Evolutionary conservation across 2,113 vertebrate species (phyloP), one percentile per base, ranked within the genome.

Genomic region (Camelus bactrianus): DNA sequence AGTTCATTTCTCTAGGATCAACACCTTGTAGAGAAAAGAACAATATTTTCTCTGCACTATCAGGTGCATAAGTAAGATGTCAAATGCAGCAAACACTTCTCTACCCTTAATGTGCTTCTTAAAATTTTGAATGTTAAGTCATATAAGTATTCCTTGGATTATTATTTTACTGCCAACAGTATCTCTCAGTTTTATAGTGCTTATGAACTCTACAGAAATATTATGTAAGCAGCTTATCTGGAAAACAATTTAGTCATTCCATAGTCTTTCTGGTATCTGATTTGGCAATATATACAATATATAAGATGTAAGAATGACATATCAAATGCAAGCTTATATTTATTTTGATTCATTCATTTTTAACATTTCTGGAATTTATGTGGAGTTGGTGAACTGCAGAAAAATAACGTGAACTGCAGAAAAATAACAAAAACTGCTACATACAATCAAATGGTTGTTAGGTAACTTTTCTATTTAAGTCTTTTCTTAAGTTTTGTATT

Each of bases 1-100:
- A 96, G 76, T 85, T 97, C 90, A 96, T 94, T 96, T 89, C 54
- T 93, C 58, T 46, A 80, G 20, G 35, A 97, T 83, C 80, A 94
- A 92, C 46, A 96, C n/a, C 65, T 94, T 52, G 24, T 70, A 88
- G 24, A 11, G 38, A 92, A 77, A 69, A 76, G 26, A 70, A 76
- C 16, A 92, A 91, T 64, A 75, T 81, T 94, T 19, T 70, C 12
- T 64, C 10, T 56, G 46, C 3, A 60, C n/a, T 92, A 46, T n/a
- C 48, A 91, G 22, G 64, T 75, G 24, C 6, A 46, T 64, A 94
- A 84, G 58, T 65, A 87, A 94, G 77, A 91, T 85, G 52, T 76
- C 58, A 94, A 94, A 52, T 58, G 0, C 12, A 54, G 58, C 5
- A 22, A 79, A 77, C 2, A 70, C 22, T 65, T 70, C 48, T 91